Conservation (phyloP, 2,888 invertebrate species). For the Spodoptera littoralis region DNA sequence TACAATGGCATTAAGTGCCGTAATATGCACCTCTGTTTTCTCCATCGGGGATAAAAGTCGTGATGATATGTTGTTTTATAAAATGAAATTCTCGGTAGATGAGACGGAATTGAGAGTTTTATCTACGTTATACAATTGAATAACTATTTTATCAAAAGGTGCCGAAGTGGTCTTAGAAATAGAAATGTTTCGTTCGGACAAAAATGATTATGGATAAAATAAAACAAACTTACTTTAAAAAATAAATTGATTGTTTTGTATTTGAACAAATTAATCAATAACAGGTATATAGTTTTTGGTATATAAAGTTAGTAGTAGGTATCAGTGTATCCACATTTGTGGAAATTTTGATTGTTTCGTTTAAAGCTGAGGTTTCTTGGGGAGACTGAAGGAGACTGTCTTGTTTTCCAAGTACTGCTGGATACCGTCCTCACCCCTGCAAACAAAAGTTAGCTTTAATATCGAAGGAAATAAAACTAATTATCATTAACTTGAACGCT, state of each 20-base stretch:
- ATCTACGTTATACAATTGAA: too few species aligned
- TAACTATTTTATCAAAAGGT: too few species aligned
- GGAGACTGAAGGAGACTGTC: constrained; percentile 92
- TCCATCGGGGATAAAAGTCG: too few species aligned
- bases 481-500: neutral
- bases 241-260: constrained; percentile 32
- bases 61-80: too few species aligned
- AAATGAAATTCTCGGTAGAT: too few species aligned
- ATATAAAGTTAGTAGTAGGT: constrained; percentile 19
- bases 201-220: neutral
- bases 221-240: constrained; percentile 1
- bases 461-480: too few species aligned
- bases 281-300: constrained; percentile 13
- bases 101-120: too few species aligned
- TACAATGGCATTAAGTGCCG: too few species aligned
- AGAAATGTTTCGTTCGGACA: neutral
- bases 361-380: constrained; percentile 81
- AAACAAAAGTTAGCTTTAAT: constrained; percentile 56
- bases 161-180: too few species aligned
- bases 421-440: constrained; percentile 93
- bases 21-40: too few species aligned
- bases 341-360: constrained; percentile 19
- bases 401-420: constrained; percentile 93
- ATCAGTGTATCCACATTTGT: constrained; percentile 15
- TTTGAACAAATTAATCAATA: constrained; percentile 32